Evolutionary conservation across 2,888 invertebrate species (phyloP), one percentile per base, ranked within the genome.

Genomic region (Caenorhabditis becei): DNA sequence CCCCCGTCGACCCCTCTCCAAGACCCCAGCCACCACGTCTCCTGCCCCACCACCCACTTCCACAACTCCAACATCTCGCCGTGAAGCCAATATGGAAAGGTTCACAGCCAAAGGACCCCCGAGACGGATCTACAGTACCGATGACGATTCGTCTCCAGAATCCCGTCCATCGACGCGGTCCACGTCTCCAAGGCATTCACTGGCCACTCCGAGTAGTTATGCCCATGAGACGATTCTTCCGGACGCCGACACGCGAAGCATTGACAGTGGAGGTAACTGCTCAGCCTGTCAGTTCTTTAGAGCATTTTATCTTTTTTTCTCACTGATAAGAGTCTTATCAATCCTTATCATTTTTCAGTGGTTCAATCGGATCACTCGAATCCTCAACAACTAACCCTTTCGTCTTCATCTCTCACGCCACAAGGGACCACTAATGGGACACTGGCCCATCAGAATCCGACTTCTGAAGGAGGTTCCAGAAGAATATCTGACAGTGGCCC

Each of bases 301-400:
- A 35, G 32, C 63, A n/a, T n/a, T n/a, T n/a, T n/a, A n/a, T n/a
- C 37, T 53, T 20, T 53, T 37, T 7, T 37, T 44, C 32, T 2
- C 59, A 16, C 44, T 24, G 11, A 4, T 16, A 7, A 11, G 63
- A 51, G 16, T 16, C 49, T 32, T 14, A 23, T 32, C 24, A 1
- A 54, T 16, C 18, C 4, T 20, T 26, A 28, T 35, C 32, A 28
- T 16, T n/a, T 85, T 90, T 71, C 86, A 90, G 90, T 90, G 24
- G 90, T 90, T 5, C 89, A 90, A 84, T 89, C 89, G 65, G 90
- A 90, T 75, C 89, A 90, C 67, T 90, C 90, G 32, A 86, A 84
- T 56, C 87, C 82, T 28, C 75, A 77, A n/a, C 79, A 75, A 61
- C 54, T 86, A 35, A 85, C 85, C 5, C 37, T 82, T 16, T 83